Conservation (phyloP, 2,797 vertebrate genomes). For the Dendrocincla tyrannina region DNA sequence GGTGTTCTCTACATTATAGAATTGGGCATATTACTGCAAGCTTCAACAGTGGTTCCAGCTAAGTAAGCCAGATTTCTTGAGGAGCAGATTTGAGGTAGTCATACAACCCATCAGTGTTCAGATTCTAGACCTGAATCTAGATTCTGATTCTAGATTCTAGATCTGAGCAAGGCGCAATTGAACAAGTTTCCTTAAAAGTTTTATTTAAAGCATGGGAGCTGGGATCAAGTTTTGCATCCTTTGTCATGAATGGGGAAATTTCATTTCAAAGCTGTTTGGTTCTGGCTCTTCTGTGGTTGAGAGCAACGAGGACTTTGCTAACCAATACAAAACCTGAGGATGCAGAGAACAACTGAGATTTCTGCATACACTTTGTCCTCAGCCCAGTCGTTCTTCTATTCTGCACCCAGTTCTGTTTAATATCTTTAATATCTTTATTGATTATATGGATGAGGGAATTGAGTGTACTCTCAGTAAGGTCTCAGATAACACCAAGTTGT, state of each 20-base stretch:
- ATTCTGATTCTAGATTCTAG: too few relatives aligned
- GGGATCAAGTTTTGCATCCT: not conserved
- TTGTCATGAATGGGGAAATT: not conserved
- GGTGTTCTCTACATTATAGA: not conserved
- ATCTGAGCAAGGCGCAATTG: not conserved
- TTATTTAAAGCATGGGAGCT: not conserved
- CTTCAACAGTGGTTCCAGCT: not conserved
- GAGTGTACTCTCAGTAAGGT: not conserved
- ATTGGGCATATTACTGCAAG: not conserved
- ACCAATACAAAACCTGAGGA: not conserved
- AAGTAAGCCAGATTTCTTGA: not conserved
- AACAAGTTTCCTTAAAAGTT: not conserved
- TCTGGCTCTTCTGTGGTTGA: not conserved
- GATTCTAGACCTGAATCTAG: not conserved
- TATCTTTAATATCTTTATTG: not conserved
- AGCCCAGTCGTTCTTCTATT: not conserved
- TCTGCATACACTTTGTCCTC: not conserved
- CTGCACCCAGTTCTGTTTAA: not conserved
- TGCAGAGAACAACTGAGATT: not conserved
- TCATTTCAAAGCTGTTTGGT: not conserved
- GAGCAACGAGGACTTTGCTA: not conserved
- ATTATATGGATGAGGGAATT: not conserved
- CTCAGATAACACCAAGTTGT: rapidly evolving
- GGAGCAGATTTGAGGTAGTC: not conserved
- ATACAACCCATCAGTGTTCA: not conserved